These are phyloP conservation scores for Drosophila austrosaltans DNA, from an alignment of 2,888 invertebrate genomes.

Conservation along the genomic window DNA sequence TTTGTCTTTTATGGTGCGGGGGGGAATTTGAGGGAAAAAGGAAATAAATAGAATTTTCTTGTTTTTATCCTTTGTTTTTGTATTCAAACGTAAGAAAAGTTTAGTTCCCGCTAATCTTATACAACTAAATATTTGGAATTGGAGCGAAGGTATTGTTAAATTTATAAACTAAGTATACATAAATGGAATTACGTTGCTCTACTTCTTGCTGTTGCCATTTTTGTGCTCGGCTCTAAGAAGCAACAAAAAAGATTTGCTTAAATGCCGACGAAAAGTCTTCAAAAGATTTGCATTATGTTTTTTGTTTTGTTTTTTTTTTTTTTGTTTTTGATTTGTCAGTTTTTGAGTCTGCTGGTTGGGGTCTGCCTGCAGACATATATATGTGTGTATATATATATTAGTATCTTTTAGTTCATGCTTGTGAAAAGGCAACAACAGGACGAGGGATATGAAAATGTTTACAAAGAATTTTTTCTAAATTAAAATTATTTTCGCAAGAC, in stretches of 20 bases:
- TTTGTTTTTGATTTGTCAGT: slow-evolving; percentile 39
- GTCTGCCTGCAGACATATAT: slow-evolving; percentile 73
- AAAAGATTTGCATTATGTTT: slow-evolving; percentile 33
- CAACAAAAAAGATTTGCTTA: slow-evolving; percentile 35
- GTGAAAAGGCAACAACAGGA: slow-evolving; percentile 60
- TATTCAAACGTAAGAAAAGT: slow-evolving; percentile 39
- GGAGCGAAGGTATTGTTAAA: slow-evolving; percentile 67
- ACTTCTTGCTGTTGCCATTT: slow-evolving; percentile 37
- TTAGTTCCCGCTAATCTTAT: slow-evolving; percentile 43
- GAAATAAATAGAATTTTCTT: slow-evolving; percentile 52
- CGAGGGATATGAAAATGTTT: slow-evolving; percentile 48
- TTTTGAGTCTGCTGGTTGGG: slow-evolving; percentile 56
- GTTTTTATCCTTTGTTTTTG: slow-evolving; percentile 8
- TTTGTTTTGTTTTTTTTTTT: slow-evolving; percentile 20
- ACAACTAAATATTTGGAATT: slow-evolving; percentile 74
- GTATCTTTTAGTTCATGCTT: slow-evolving; percentile 33
- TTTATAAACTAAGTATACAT: slow-evolving; percentile 52
- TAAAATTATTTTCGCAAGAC: slow-evolving; percentile 61
- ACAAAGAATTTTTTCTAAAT: slow-evolving; percentile 74
- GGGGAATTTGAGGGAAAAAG: background rate
- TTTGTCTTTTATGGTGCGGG: slow-evolving; percentile 22
- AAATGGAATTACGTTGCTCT: slow-evolving; percentile 61
- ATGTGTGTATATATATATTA: background rate
- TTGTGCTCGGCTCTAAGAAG: slow-evolving; percentile 43
- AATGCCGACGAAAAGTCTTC: slow-evolving; percentile 65